Evolutionary conservation across 2,888 invertebrate genomes (phyloP), one percentile per base, ranked within the genome.

Genomic region (Busseola fusca): DNA sequence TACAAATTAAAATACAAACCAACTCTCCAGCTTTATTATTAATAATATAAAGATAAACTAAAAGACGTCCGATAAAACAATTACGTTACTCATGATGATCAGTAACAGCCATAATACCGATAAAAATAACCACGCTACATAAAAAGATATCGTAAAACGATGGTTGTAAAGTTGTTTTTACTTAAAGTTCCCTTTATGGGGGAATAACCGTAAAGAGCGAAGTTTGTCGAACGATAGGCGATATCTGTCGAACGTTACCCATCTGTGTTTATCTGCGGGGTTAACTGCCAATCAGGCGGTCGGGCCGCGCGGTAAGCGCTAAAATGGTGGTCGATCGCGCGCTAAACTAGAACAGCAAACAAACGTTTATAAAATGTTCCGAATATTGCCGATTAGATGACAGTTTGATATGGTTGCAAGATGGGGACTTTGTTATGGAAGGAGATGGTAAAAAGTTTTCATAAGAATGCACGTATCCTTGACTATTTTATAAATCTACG

Each of bases 111-210:
- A 85, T 86, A 86, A 87, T 85, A 83, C 83, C 83, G 86, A 83
- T 89, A 88, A 91, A 90, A 91, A 91, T 89, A 91, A 91, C 91
- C 90, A 88, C 87, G 78, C 72, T 60, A 86, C 89, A 90, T 91
- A 92, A 93, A 93, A 92, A 88, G 86, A 86, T 87, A 87, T 86
- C 90, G 89, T 91, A 93, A 93, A 94, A 91, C 89, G 86, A 87
- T 88, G 90, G 93, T 84, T 92, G 93, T 94, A 95, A 95, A 94
- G 86, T 93, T 93, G 94, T 93, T 94, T 94, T 94, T 94, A 93
- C 94, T 93, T 92, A 92, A 91, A 92, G 88, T 90, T 90, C 85
- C 88, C 89, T 95, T 95, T 95, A 95, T 94, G 85, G 93, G 89
- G 87, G 86, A 87, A 93, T 94, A 94, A 94, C 91, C 94, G 88